These are phyloP conservation scores for Drosophila monieri DNA, from an alignment of 2,888 invertebrate species.

Conservation along the genomic window DNA sequence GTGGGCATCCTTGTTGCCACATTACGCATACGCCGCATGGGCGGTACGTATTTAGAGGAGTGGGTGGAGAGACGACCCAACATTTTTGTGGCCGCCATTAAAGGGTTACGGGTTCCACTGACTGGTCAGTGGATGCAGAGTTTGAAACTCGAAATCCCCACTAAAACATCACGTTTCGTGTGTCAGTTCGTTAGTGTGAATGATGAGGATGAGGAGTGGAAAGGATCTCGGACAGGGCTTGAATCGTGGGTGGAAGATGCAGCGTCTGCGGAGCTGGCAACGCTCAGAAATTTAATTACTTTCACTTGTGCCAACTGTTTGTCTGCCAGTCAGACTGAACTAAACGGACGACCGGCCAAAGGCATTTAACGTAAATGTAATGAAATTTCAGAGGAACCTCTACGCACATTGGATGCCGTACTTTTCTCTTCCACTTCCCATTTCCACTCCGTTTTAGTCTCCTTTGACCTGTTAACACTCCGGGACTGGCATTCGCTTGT, in stretches of 20 bases:
- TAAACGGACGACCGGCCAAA: slow-evolving; percentile 50
- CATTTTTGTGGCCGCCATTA: slow-evolving; percentile 72
- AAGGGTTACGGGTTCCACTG: slow-evolving; percentile 46
- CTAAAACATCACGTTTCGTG: slow-evolving; percentile 53
- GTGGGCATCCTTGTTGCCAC: slow-evolving; percentile 39
- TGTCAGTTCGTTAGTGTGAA: slow-evolving; percentile 68
- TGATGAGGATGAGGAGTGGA: slow-evolving; percentile 40
- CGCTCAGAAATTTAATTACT: slow-evolving; percentile 76
- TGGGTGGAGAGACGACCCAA: slow-evolving; percentile 51
- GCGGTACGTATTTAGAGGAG: slow-evolving; percentile 25
- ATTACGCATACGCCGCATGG: slow-evolving; percentile 53
- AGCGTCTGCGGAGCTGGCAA: slow-evolving; percentile 8
- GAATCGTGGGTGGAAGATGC: slow-evolving; percentile 21
- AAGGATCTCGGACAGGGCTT: not conserved
- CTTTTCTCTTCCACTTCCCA: slow-evolving; percentile 2
- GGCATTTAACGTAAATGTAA: slow-evolving; percentile 75
- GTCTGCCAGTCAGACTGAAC: slow-evolving; percentile 50
- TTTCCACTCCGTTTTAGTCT: slow-evolving; percentile 3
- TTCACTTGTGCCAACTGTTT: slow-evolving; percentile 74
- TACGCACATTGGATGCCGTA: slow-evolving; percentile 56
- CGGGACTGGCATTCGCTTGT: slow-evolving; percentile 11
- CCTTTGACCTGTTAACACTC: slow-evolving; percentile 14
- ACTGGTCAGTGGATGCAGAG: slow-evolving; percentile 5
- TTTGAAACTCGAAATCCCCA: slow-evolving; percentile 17
- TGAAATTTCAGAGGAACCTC: slow-evolving; percentile 60